These are phyloP conservation scores for Kradibia gibbosae DNA, from an alignment of 1,140 invertebrate genomes.

Conservation along the genomic window DNA sequence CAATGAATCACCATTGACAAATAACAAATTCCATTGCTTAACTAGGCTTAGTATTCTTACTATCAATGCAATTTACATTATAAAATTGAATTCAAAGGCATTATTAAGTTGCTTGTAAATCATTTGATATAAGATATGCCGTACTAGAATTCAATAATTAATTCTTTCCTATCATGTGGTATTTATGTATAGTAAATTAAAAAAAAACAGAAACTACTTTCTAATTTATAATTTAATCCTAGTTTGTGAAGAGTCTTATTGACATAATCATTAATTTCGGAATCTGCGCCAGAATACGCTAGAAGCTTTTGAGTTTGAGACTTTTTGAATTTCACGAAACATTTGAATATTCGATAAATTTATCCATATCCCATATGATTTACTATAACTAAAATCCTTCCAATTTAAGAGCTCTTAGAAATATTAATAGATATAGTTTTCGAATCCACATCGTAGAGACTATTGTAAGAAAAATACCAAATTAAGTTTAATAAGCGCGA, in stretches of 20 bases:
- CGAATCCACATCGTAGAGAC: too few relatives aligned
- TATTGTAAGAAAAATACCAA: too few relatives aligned
- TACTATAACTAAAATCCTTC: too few relatives aligned
- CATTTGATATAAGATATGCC: not conserved
- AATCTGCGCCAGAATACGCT: not conserved
- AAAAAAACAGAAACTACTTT: not conserved
- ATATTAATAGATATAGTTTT: too few relatives aligned
- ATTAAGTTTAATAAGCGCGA: too few relatives aligned
- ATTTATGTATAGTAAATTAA: not conserved
- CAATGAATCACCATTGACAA: conserved; percentile 27
- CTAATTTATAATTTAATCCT: not conserved
- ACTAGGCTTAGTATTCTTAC: not conserved
- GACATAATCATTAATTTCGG: not conserved
- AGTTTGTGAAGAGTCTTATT: not conserved
- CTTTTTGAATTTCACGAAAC: too few relatives aligned
- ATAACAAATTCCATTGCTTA: conserved; percentile 15
- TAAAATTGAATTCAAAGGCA: conserved; percentile 8
- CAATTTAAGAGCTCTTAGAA: too few relatives aligned
- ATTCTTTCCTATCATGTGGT: not conserved
- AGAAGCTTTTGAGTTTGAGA: not conserved
- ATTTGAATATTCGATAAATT: too few relatives aligned
- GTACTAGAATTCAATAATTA: not conserved
- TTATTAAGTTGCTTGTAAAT: not conserved
- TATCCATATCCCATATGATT: too few relatives aligned
- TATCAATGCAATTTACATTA: conserved; percentile 20